phyloP scores from a whole-genome alignment of 2,888 invertebrate species.

The Microplitis deprimator region DNA sequence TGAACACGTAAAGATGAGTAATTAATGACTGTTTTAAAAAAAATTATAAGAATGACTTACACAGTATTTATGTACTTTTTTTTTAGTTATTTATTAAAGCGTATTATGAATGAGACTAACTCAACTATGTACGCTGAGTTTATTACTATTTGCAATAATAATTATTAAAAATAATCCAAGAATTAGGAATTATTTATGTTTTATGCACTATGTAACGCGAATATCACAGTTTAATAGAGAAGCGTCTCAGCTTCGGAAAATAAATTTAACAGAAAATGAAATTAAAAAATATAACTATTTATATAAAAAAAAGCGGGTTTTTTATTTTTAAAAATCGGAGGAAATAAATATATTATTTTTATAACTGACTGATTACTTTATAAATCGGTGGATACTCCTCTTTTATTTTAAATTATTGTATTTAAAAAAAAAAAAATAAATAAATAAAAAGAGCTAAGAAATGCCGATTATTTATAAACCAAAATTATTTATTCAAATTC shows the following conservation, averaged over 20 bases:
- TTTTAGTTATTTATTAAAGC: conserved; percentile 36
- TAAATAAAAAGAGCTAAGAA: conserved; percentile 8
- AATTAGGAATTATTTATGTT: conserved; percentile 36
- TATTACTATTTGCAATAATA: conserved; percentile 40
- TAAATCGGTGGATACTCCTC: too few species aligned
- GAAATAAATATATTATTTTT: too few species aligned
- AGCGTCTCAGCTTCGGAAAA: conserved; percentile 50
- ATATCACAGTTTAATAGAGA: conserved; percentile 63
- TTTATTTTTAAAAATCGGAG: too few species aligned
- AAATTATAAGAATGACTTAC: not conserved
- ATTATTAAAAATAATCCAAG: conserved; percentile 35
- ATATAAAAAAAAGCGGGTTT: not conserved
- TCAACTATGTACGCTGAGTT: conserved; percentile 40
- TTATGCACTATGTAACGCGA: conserved; percentile 53
- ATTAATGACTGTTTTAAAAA: not conserved
- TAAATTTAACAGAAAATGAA: conserved; percentile 28
- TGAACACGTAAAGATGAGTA: conserved; percentile 26
- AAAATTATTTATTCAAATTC: conserved; percentile 49
- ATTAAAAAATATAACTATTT: conserved; percentile 11
- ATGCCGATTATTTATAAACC: conserved; percentile 16
- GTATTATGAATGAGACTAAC: conserved; percentile 40
- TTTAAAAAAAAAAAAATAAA: not conserved
- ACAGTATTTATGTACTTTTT: not conserved
- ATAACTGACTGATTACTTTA: too few species aligned
- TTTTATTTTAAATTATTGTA: not conserved